Evolutionary conservation across 2,113 vertebrate genomes (phyloP).

Genomic region (Opisthocomus hoazin): DNA sequence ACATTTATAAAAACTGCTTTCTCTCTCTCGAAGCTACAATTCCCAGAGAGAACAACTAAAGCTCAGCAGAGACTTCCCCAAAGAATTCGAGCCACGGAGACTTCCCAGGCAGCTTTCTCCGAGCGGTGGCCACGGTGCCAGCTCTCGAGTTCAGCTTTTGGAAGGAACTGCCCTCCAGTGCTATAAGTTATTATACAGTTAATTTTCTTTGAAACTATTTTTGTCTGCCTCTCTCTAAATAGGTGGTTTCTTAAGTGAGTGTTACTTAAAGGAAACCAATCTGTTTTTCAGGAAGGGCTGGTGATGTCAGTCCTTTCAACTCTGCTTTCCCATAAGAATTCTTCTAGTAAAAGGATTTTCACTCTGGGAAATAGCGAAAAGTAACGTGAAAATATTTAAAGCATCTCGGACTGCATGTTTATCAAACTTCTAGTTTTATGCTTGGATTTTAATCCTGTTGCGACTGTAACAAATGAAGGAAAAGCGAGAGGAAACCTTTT

Average conservation of each 20-base stretch:
- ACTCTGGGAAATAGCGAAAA: constrained; percentile 61
- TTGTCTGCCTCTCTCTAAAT: constrained; percentile 38
- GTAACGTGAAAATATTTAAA: constrained; percentile 55
- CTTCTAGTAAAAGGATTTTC: constrained; percentile 55
- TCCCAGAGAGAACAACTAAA: background rate
- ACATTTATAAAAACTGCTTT: accelerated
- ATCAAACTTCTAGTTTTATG: background rate
- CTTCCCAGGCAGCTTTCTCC: background rate
- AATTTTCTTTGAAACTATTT: constrained; percentile 56
- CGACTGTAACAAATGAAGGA: background rate
- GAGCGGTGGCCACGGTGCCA: background rate
- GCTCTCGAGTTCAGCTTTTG: background rate
- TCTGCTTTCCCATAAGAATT: constrained; percentile 62
- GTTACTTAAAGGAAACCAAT: constrained; percentile 66
- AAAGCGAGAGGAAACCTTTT: background rate
- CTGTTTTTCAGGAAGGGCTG: constrained; percentile 61
- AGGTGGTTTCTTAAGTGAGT: constrained; percentile 62
- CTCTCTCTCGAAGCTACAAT: background rate
- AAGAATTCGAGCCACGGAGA: too few species aligned
- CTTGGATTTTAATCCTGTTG: background rate
- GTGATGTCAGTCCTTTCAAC: constrained; percentile 54
- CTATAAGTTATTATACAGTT: background rate
- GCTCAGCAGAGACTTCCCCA: background rate
- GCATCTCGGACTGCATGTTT: background rate
- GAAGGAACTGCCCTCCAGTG: background rate